Percentiles rank a stretch among this genome's conserved stretches.
Evolutionary conservation across 2,888 invertebrate genomes (phyloP).

Genomic region (Orthonychiurus folsomi): DNA sequence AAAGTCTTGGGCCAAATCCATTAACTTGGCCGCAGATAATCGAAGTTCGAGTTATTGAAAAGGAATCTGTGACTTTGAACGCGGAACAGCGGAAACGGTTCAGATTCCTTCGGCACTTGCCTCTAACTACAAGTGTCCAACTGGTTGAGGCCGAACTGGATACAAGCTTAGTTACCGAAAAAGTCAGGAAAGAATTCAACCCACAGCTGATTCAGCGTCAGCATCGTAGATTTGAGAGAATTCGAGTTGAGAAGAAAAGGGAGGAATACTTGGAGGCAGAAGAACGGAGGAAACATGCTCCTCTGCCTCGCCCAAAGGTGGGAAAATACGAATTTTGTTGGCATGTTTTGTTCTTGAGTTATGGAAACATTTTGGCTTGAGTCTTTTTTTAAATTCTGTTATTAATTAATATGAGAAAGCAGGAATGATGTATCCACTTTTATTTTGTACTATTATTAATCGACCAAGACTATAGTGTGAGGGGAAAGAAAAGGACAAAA

Average conservation of each 20-base stretch:
- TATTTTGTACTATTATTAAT: too few species aligned
- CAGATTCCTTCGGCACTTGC: conserved; percentile 74
- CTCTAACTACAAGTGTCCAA: conserved; percentile 80
- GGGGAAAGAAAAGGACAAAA: too few species aligned
- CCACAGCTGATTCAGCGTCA: conserved; percentile 66
- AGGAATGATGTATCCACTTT: too few species aligned
- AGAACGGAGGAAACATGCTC: conserved; percentile 50
- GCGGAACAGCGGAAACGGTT: conserved; percentile 68
- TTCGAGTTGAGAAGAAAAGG: conserved; percentile 67
- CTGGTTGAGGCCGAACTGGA: conserved; percentile 76
- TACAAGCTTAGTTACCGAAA: conserved; percentile 59
- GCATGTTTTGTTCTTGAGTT: not conserved
- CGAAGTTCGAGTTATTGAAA: conserved; percentile 71
- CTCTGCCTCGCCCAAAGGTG: conserved; percentile 20
- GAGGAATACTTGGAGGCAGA: conserved; percentile 67
- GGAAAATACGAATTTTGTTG: not conserved
- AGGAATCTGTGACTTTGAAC: conserved; percentile 74
- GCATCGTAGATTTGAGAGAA: conserved; percentile 58
- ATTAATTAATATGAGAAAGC: too few species aligned
- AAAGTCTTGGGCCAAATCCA: conserved; percentile 67
- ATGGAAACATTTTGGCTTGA: not conserved
- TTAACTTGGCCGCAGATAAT: conserved; percentile 66
- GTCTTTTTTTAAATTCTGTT: not conserved
- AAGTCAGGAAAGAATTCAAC: conserved; percentile 52
- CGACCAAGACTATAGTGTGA: too few species aligned